A percentile compares a stretch with the other conserved stretches of the same genome.
phyloP scores from a whole-genome alignment of 2,797 vertebrate genomes.

The Tympanoctomys barrerae region DNA sequence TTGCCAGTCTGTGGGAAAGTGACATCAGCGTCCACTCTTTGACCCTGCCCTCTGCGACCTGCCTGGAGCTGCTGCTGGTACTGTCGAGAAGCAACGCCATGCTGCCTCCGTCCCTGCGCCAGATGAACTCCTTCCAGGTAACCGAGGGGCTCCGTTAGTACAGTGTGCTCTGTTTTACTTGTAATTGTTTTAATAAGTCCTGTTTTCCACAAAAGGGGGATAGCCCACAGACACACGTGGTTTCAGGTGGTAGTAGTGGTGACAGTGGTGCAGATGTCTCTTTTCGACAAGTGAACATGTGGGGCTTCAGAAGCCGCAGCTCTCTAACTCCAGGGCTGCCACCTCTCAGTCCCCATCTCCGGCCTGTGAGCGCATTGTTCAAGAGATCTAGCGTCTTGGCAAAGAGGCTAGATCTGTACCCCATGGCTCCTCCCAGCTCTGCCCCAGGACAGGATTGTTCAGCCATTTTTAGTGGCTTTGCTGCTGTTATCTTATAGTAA shows the following conservation, averaged over 20 bases:
- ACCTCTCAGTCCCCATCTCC: background rate
- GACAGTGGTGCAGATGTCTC: background rate
- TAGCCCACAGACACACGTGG: background rate
- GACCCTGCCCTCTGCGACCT: conserved; percentile 92
- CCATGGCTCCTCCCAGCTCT: background rate
- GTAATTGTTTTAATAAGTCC: background rate
- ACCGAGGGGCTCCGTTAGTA: conserved; percentile 73
- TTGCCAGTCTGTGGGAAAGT: conserved; percentile 93
- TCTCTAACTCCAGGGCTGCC: background rate
- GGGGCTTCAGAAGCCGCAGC: background rate
- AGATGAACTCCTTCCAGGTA: conserved; percentile 96
- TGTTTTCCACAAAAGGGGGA: background rate
- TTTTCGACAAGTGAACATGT: background rate
- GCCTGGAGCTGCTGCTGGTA: conserved; percentile 93
- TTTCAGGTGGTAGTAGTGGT: background rate
- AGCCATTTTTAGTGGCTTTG: background rate
- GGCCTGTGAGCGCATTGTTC: conserved; percentile 9
- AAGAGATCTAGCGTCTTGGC: background rate
- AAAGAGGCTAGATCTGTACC: background rate
- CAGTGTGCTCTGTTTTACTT: background rate
- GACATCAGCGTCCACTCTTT: conserved; percentile 94
- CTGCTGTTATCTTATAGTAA: background rate
- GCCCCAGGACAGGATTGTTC: background rate
- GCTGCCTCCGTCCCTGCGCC: conserved; percentile 92
- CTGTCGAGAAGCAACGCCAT: conserved; percentile 90